A percentile compares a stretch with the other conserved stretches of the same genome.
These are phyloP conservation scores for Tinea pellionella DNA, from an alignment of 2,888 invertebrate genomes.

Conservation along the genomic window DNA sequence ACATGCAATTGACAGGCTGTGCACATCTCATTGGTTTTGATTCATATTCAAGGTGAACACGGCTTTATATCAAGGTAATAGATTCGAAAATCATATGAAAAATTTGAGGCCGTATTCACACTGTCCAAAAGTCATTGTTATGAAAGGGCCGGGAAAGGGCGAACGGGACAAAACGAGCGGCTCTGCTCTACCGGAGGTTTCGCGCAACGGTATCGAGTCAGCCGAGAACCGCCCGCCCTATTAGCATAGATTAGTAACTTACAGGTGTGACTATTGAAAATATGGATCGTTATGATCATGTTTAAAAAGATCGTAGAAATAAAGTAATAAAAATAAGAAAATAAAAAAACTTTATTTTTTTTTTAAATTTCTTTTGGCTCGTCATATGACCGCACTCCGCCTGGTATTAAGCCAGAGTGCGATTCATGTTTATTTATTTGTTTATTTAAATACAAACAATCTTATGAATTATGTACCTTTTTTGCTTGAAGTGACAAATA, in stretches of 20 bases:
- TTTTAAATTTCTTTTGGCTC: too few species aligned
- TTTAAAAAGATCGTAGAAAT: too few species aligned
- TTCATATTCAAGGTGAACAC: background rate
- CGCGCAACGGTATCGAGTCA: constrained; percentile 8
- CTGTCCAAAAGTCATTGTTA: background rate
- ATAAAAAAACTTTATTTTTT: too few species aligned
- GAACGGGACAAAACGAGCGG: background rate
- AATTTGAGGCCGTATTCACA: background rate
- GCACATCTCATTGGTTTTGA: background rate
- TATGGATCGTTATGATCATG: too few species aligned
- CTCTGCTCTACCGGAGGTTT: background rate
- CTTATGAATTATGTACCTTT: too few species aligned
- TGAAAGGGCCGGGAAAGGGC: background rate
- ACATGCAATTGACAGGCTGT: constrained; percentile 5
- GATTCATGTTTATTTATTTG: too few species aligned
- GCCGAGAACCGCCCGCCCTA: background rate
- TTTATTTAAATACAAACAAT: too few species aligned
- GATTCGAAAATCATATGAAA: background rate
- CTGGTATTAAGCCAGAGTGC: too few species aligned
- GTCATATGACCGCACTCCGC: too few species aligned
- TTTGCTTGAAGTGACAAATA: too few species aligned
- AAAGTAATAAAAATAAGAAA: too few species aligned
- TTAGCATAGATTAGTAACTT: background rate
- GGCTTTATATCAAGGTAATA: background rate
- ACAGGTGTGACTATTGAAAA: background rate